Evolutionary conservation across 2,113 vertebrate species (phyloP).

Genomic region (Eleginops maclovinus): DNA sequence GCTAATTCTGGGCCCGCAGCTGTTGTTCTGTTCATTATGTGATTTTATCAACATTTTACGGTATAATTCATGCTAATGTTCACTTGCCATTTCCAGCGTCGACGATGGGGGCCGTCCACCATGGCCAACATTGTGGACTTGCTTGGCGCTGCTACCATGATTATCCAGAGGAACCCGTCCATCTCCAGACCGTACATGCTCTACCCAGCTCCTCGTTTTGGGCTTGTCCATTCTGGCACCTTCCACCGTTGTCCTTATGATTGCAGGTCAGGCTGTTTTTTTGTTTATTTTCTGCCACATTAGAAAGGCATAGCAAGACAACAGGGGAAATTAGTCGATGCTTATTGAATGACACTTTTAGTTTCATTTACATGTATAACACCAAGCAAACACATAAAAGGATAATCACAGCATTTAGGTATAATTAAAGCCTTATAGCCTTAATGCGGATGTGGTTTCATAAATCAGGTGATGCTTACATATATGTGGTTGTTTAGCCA

Average conservation of each 20-base stretch:
- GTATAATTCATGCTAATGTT: background rate
- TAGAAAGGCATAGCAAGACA: background rate
- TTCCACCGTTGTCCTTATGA: slow-evolving; percentile 34
- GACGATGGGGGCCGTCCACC: slow-evolving; percentile 80
- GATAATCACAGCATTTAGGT: too few relatives aligned
- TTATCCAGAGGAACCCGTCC: slow-evolving; percentile 24
- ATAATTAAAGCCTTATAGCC: background rate
- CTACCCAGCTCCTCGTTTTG: slow-evolving; percentile 32
- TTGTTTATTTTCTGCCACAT: background rate
- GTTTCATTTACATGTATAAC: background rate
- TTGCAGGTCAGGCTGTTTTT: slow-evolving; percentile 17
- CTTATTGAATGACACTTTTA: background rate
- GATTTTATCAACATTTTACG: background rate
- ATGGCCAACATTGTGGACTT: slow-evolving; percentile 71
- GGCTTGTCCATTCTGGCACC: slow-evolving; percentile 30
- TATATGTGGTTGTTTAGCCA: background rate
- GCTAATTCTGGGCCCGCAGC: too few relatives aligned
- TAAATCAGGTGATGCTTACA: background rate
- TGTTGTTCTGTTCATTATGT: background rate
- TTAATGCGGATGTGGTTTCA: background rate
- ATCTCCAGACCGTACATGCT: slow-evolving; percentile 42
- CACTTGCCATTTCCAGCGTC: slow-evolving; percentile 46
- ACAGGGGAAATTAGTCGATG: background rate
- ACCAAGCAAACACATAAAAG: too few relatives aligned
- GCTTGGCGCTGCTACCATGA: background rate